Evolutionary conservation across 2,888 invertebrate species (phyloP), one percentile per base, ranked within the genome.

Genomic region (Sericinus montela): DNA sequence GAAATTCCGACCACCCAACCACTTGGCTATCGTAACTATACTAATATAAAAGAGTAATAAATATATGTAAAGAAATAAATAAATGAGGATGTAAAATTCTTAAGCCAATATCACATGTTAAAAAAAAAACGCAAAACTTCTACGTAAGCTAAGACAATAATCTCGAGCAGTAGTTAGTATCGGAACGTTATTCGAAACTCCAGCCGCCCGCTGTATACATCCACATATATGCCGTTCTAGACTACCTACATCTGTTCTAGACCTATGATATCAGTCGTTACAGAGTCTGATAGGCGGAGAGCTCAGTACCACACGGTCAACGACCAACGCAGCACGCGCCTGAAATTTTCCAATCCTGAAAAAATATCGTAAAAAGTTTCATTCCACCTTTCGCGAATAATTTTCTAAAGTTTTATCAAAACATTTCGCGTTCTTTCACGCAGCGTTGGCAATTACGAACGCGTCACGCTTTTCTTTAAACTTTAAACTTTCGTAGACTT

Each of bases 221-320:
- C 42, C 53, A 54, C 52, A 53, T 44, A 56, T 49, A 54, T 32
- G 32, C 53, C 48, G 23, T 25, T 40, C 46, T 42, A 50, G 53
- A 46, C 40, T 25, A 42, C 40, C 73, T 77, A 77, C 68, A 72
- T 63, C 72, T 77, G 76, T 74, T 65, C 83, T 82, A 85, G 84
- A 82, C 75, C 72, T 71, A 68, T 67, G 63, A 55, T 81, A 79
- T 77, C 80, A 78, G 69, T 62, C 61, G 72, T 63, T 69, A 69
- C 72, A 67, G 69, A 69, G 75, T 63, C 76, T 78, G 81, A 78
- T 80, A 79, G 76, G 65, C 69, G 62, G 52, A 57, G 55, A 57
- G 71, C 70, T 79, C 83, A 84, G 83, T 85, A 69, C 77, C 64
- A 71, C 59, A 66, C 70, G 70, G 76, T 69, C 77, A 68, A 60